Percentiles rank a stretch among this genome's conserved stretches.
These are phyloP conservation scores for Mastacembelus armatus DNA, from an alignment of 2,797 vertebrate species.

Conservation along the genomic window DNA sequence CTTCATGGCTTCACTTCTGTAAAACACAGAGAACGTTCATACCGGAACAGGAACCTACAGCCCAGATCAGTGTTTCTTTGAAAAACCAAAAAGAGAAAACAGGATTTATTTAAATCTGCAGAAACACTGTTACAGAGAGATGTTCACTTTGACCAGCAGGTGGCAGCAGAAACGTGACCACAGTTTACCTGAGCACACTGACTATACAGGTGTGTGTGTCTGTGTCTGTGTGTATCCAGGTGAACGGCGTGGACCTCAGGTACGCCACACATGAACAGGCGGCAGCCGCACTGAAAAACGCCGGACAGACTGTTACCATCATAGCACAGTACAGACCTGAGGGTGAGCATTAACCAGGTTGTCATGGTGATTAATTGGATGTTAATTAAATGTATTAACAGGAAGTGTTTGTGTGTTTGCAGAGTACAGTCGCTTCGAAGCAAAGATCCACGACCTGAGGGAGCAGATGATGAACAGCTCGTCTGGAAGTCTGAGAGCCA, in stretches of 20 bases:
- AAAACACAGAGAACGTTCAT: no score
- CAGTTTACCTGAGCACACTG: no score
- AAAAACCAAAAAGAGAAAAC: no score
- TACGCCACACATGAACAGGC: conserved; percentile 92
- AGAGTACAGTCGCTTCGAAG: conserved; percentile 91
- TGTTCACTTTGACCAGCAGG: no score
- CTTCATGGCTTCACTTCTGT: no score
- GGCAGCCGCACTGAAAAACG: conserved; percentile 91
- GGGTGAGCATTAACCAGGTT: conserved; percentile 57
- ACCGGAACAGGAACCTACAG: no score
- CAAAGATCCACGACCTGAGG: conserved; percentile 92
- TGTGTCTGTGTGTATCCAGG: conserved; percentile 75
- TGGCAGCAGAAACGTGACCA: no score
- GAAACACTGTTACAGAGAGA: no score
- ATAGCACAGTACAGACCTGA: conserved; percentile 90
- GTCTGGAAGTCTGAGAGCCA: conserved; percentile 84
- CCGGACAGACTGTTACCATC: conserved; percentile 91
- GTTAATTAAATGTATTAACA: no score
- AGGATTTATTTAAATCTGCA: no score
- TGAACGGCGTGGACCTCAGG: conserved; percentile 91
- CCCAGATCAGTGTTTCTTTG: no score
- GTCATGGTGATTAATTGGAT: no score
- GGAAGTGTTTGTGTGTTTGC: background rate
- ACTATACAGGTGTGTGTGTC: background rate
- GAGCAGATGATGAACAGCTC: conserved; percentile 91